Evolutionary conservation across 1,140 invertebrate species (phyloP).

Genomic region (Matsumurasca onukii): DNA sequence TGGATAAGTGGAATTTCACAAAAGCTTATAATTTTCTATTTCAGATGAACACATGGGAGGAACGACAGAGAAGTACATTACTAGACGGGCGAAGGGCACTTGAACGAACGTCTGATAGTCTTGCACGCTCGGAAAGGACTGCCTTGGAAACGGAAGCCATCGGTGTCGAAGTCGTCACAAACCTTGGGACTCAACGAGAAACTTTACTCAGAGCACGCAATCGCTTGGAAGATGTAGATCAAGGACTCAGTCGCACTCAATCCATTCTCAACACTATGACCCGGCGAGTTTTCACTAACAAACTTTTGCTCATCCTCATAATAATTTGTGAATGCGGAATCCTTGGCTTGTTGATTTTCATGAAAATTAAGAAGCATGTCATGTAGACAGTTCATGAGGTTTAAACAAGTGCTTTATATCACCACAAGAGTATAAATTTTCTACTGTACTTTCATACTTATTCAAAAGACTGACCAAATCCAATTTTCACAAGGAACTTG

Average conservation of each 20-base stretch:
- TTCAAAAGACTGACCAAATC: not conserved
- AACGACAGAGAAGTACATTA: constrained; percentile 54
- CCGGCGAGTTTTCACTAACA: constrained; percentile 63
- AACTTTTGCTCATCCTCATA: constrained; percentile 64
- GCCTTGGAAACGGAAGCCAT: constrained; percentile 78
- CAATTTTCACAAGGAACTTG: not conserved
- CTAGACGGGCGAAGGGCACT: constrained; percentile 59
- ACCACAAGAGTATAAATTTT: not conserved
- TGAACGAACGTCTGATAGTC: constrained; percentile 62
- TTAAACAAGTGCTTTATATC: not conserved
- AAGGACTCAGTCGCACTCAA: constrained; percentile 57
- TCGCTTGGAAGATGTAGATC: constrained; percentile 61
- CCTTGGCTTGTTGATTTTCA: constrained; percentile 58
- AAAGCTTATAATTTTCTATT: constrained; percentile 11
- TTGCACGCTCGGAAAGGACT: constrained; percentile 67
- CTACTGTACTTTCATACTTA: no score
- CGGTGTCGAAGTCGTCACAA: constrained; percentile 71
- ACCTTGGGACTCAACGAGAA: constrained; percentile 64
- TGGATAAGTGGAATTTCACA: no score
- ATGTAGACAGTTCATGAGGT: not conserved
- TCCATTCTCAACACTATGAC: constrained; percentile 62
- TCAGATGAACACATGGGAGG: constrained; percentile 47
- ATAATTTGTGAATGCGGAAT: constrained; percentile 64
- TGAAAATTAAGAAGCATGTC: constrained; percentile 50
- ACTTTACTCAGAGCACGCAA: constrained; percentile 59